Evolutionary conservation across 1,140 invertebrate genomes (phyloP), one percentile per base, ranked within the genome.

Genomic region (Ostrea denselamellosa): DNA sequence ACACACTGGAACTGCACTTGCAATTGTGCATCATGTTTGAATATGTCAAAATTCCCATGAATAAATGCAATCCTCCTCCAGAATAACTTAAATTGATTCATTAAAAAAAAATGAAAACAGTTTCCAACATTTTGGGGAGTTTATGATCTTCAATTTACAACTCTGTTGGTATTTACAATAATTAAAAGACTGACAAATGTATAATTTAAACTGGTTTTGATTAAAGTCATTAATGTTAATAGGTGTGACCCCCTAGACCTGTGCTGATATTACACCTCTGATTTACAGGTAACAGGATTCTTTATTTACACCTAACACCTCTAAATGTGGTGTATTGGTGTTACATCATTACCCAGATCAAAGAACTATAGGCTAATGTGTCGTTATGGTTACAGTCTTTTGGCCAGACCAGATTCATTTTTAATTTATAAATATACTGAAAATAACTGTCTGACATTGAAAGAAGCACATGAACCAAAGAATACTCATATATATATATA

Each of bases 391-490:
- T 77, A 28, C 68, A 25, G 65, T 28, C 4, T 77, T 25, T 77
- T 25, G 14, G 28, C 14, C 65, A 17, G 28, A 77, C 68, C 25
- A 25, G 28, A 22, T 77, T 77, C 68, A 77, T 77, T 34, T 34
- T 77, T 77, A 28, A 77, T 77, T 77, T 77, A 77, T 77, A 77
- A 77, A 77, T 77, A 77, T 77, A 19, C 19, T 19, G 56, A 62
- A 62, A 62, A 62, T 62, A n/a, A 62, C n/a, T 62, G 56, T 62
- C 56, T 62, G n/a, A 62, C 54, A 62, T n/a, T 17, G 17, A 17
- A 19, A 7, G 56, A 19, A 62, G n/a, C 17, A 7, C 17, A 62
- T 19, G n/a, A 62, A 19, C 56, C 17, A 4, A n/a, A 62, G 17
- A 17, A 58, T 44, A 44, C 34, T 44, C 34, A 44, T 2, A 44